Evolutionary conservation across 2,888 invertebrate species (phyloP).

Genomic region (Heliconius aoede): DNA sequence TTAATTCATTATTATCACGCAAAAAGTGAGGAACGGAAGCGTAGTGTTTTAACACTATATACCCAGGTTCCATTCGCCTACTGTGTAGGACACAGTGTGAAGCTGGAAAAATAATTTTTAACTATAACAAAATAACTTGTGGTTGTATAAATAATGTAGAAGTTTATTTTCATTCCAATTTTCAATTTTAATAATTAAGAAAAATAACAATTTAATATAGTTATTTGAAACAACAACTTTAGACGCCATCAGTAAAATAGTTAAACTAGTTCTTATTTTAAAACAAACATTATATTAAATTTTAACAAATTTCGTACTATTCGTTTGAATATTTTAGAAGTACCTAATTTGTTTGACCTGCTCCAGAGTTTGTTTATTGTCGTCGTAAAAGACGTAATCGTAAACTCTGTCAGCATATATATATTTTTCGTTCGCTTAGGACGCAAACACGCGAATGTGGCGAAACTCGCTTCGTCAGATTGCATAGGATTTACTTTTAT

Average conservation of each 20-base stretch:
- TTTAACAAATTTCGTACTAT: background rate
- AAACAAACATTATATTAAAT: background rate
- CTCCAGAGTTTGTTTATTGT: conserved; percentile 13
- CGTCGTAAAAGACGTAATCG: conserved; percentile 28
- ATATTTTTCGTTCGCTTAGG: conserved; percentile 26
- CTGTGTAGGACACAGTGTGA: too few species aligned
- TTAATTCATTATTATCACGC: too few species aligned
- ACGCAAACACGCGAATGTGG: conserved; percentile 22
- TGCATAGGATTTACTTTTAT: conserved; percentile 8
- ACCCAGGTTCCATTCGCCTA: too few species aligned
- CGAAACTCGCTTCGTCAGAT: conserved; percentile 17
- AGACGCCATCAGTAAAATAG: background rate
- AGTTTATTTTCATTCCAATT: too few species aligned
- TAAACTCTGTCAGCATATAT: conserved; percentile 30
- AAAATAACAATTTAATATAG: too few species aligned
- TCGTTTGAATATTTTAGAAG: background rate
- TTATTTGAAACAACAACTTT: too few species aligned
- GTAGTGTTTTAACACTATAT: too few species aligned
- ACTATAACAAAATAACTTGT: too few species aligned
- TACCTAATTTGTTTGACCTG: conserved; percentile 6
- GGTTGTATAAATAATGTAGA: too few species aligned
- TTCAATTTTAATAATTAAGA: too few species aligned
- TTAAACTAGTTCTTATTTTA: background rate
- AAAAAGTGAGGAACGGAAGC: too few species aligned
- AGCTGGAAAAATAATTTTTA: background rate